A percentile compares a stretch with the other conserved stretches of the same genome.
Evolutionary conservation across 2,888 invertebrate genomes (phyloP).

Genomic region (Mesorhabditis spiculigera): DNA sequence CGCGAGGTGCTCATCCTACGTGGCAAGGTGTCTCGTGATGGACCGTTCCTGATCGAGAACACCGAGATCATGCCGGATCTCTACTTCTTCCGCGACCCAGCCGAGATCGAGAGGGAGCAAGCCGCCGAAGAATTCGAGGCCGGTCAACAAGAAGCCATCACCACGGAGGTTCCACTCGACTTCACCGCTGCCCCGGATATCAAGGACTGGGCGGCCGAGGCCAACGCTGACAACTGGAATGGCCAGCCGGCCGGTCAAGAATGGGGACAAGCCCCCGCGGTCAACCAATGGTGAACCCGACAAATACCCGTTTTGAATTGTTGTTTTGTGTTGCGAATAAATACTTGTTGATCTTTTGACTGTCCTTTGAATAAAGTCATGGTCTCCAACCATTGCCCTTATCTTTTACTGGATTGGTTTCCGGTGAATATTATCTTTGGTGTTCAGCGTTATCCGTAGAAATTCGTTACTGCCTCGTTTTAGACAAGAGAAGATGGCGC

Average conservation of each 20-base stretch:
- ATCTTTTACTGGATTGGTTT: no score
- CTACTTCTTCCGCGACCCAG: conserved; percentile 96
- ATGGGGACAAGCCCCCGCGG: conserved; percentile 28
- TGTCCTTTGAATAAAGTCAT: no score
- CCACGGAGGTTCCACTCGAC: background rate
- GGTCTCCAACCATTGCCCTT: no score
- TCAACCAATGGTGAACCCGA: conserved; percentile 23
- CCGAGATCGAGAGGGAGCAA: conserved; percentile 41
- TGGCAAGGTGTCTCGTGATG: conserved; percentile 80
- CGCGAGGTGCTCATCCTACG: conserved; percentile 87
- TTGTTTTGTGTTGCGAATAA: no score
- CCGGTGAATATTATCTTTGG: no score
- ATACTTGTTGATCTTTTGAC: no score
- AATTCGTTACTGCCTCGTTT: no score
- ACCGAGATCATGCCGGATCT: conserved; percentile 83
- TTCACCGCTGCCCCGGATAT: conserved; percentile 13
- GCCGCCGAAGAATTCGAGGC: background rate
- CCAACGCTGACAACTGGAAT: conserved; percentile 26
- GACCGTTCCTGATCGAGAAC: conserved; percentile 69
- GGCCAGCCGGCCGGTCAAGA: conserved; percentile 19
- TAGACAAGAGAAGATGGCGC: no score
- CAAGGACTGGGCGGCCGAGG: conserved; percentile 21
- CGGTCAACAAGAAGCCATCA: conserved; percentile 17
- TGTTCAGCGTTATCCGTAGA: no score
- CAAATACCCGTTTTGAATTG: no score